Evolutionary conservation across 2,797 vertebrate species (phyloP), one percentile per base, ranked within the genome.

Genomic region (Selene dorsalis): DNA sequence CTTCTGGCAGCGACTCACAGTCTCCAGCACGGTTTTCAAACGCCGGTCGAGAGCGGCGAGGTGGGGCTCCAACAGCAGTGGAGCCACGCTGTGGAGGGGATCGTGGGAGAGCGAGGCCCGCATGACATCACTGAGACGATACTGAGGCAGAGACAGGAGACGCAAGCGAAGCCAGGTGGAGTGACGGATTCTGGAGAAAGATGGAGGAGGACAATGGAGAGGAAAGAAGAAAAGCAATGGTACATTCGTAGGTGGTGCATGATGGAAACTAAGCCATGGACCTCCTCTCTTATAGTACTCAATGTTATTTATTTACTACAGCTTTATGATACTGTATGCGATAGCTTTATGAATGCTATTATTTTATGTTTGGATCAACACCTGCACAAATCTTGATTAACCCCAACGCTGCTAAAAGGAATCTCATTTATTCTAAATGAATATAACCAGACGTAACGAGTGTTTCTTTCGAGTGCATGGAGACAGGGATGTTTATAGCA

Each of bases 101-200:
- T 99, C 97, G 28, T 58, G 84, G n/a, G 92, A 94, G 56, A 99
- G 94, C 0, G 97, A 97, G 35, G 96, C 96, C 0, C 96, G 95
- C 97, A 98, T 96, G 86, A 98, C 88, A 26, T 96, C 93, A 1
- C 97, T 97, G 79, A 99, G 92, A 24, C 94, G 95, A 91, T 96
- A 95, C 17, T 95, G 92, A 30, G 96, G 95, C 78, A 91, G 94
- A 59, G 96, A 95, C 76, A 99, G 93, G 6, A 99, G 86, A 72
- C 93, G 95, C 57, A 99, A 93, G 41, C 95, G 95, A 45, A 96
- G 93, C 92, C 96, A 96, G 1, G 97, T 99, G 47, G 97, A 97
- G 35, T 91, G 96, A 70, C 97, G 94, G 83, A 99, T 95, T 91
- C 97, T 99, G 66, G 57, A 65, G 4, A 38, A 22, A 41, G 9